Percentiles rank a stretch among this genome's conserved stretches.
Evolutionary conservation across 2,797 vertebrate species (phyloP).

Genomic region (Parauchenoglanis punctatus): DNA sequence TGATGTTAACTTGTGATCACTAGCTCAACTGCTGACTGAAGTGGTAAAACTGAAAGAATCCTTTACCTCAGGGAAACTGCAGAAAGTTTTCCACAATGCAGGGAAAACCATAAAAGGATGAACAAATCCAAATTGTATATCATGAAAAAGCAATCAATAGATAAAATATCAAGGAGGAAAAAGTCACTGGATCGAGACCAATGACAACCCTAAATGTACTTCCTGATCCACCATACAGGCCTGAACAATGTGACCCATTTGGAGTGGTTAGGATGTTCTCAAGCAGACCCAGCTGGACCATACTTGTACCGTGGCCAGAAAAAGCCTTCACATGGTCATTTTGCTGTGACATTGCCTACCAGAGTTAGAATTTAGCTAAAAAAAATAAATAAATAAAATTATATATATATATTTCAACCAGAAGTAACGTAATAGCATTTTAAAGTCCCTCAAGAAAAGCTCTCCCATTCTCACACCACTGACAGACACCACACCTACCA

Average conservation of each 20-base stretch:
- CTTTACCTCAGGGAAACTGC: not conserved
- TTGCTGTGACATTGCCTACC: not conserved
- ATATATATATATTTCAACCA: not conserved
- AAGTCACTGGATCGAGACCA: not conserved
- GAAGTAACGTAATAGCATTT: not conserved
- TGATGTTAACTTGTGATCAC: not conserved
- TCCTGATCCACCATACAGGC: not conserved
- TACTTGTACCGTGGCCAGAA: not conserved
- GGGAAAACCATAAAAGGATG: not conserved
- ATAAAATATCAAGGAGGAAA: not conserved
- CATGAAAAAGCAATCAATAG: not conserved
- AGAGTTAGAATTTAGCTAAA: not conserved
- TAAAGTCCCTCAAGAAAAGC: not conserved
- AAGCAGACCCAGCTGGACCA: not conserved
- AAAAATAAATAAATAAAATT: no score
- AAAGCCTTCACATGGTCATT: not conserved
- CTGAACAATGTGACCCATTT: constrained; percentile 1
- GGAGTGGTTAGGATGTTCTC: not conserved
- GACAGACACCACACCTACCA: not conserved
- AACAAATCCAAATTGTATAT: not conserved
- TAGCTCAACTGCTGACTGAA: not conserved
- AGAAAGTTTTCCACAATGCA: not conserved
- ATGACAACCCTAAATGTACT: not conserved
- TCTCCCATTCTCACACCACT: not conserved
- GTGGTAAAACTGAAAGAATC: not conserved